A percentile compares a stretch with the other conserved stretches of the same genome.
Evolutionary conservation across 2,113 vertebrate genomes (phyloP).

Genomic region (Meleagris gallopavo): DNA sequence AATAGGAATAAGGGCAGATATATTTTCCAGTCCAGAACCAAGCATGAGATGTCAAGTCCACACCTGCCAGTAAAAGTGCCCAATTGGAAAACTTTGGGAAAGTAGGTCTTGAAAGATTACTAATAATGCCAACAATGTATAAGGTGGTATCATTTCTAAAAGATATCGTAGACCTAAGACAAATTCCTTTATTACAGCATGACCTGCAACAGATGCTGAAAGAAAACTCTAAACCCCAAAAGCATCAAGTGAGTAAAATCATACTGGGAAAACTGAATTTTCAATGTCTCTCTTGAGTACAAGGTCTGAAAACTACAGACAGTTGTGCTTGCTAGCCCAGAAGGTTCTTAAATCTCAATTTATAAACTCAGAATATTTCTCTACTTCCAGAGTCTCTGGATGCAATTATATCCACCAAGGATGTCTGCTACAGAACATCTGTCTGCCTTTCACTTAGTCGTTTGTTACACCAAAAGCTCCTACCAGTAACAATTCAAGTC

Average conservation of each 20-base stretch:
- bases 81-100: neutral
- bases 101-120: neutral
- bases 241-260: accelerated
- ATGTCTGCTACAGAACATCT: neutral
- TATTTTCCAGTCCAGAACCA: neutral
- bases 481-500: neutral
- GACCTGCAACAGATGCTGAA: neutral
- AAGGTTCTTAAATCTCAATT: neutral
- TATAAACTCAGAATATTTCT: neutral
- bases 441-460: neutral
- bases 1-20: neutral
- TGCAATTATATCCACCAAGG: neutral
- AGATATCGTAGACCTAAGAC: neutral
- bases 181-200: neutral
- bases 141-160: neutral
- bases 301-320: neutral
- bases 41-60: neutral
- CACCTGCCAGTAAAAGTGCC: neutral
- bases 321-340: neutral
- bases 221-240: neutral
- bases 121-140: neutral
- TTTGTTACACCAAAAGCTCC: neutral
- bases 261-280: neutral
- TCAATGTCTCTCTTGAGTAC: neutral
- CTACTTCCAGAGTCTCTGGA: neutral